Conservation (phyloP, 2,113 vertebrate genomes). For the Fulmarus glacialis region DNA sequence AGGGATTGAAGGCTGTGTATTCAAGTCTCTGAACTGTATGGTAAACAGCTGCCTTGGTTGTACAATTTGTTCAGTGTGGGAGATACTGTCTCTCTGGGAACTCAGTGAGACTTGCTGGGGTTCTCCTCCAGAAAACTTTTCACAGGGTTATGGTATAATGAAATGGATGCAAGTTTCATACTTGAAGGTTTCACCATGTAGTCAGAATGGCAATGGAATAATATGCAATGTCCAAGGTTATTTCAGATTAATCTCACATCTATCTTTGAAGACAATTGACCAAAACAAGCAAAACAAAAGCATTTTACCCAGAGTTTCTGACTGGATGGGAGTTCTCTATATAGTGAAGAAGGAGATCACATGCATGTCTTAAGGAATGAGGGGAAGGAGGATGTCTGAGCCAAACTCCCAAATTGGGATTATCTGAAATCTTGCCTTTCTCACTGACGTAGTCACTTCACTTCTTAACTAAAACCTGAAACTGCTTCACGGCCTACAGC, state of each 20-base stretch:
- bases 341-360: background rate
- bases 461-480: background rate
- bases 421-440: background rate
- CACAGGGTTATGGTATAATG: background rate
- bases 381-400: background rate
- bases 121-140: background rate
- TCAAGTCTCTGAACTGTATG: background rate
- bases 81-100: background rate
- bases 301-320: background rate
- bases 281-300: background rate
- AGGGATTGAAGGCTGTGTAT: background rate
- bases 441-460: background rate
- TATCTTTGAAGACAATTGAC: background rate
- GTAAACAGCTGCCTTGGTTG: background rate
- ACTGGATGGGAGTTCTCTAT: background rate
- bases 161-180: background rate
- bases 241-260: background rate
- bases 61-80: background rate
- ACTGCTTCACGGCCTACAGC: background rate
- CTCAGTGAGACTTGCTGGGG: background rate
- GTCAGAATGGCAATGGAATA: background rate
- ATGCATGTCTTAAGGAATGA: background rate
- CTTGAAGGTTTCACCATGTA: background rate
- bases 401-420: background rate
- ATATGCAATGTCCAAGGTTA: background rate